phyloP scores from a whole-genome alignment of 1,140 invertebrate genomes.

The Pygmarrhopalites habei region DNA sequence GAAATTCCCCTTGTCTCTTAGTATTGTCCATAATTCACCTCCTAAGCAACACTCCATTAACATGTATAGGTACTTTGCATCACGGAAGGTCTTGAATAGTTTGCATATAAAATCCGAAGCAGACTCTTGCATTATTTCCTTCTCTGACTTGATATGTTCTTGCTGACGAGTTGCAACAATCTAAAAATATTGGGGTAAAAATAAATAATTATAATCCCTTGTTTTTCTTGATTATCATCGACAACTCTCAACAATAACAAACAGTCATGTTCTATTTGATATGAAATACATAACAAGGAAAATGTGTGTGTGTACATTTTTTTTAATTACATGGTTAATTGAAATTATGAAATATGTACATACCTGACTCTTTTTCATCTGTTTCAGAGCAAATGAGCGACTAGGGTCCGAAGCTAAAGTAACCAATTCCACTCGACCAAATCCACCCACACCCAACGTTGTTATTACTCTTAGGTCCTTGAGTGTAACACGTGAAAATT shows the following conservation, averaged over 20 bases:
- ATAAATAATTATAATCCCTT: neutral
- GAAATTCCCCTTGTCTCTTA: slow-evolving; percentile 70
- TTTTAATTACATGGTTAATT: no score
- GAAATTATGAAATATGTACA: slow-evolving; percentile 1
- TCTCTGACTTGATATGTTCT: slow-evolving; percentile 86
- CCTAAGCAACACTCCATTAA: slow-evolving; percentile 93
- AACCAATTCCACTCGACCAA: slow-evolving; percentile 93
- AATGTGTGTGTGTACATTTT: no score
- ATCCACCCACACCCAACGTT: slow-evolving; percentile 93
- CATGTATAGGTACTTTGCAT: slow-evolving; percentile 93
- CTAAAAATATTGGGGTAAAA: slow-evolving; percentile 45
- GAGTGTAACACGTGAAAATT: slow-evolving; percentile 58
- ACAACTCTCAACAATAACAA: no score
- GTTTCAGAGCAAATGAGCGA: slow-evolving; percentile 92
- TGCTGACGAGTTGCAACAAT: slow-evolving; percentile 90
- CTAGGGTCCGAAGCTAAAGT: slow-evolving; percentile 70
- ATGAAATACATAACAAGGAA: no score
- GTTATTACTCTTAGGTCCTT: slow-evolving; percentile 80
- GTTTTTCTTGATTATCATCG: no score
- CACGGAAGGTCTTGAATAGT: slow-evolving; percentile 87
- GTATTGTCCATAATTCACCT: slow-evolving; percentile 94
- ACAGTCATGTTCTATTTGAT: no score
- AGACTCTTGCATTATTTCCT: slow-evolving; percentile 84
- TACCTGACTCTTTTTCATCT: slow-evolving; percentile 89
- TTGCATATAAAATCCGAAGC: slow-evolving; percentile 72